Evolutionary conservation across 2,888 invertebrate genomes (phyloP), one percentile per base, ranked within the genome.

Genomic region (Rhingia campestris): DNA sequence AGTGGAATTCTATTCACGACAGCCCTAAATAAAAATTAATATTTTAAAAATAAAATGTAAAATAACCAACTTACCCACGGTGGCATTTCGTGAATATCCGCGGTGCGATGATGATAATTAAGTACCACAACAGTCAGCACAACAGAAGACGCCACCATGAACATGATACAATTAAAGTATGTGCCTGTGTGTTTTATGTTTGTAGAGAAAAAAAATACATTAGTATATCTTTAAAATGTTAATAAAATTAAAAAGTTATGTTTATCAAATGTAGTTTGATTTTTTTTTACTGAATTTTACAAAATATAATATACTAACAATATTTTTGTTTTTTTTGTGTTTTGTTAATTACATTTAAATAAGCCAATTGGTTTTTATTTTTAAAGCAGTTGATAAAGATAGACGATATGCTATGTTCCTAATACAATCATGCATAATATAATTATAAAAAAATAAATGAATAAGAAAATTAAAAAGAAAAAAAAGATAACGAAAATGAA

Each of bases 91-190:
- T 98, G 98, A 90, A 98, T 98, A 91, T 98, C 98, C 82, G 98
- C 97, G 88, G 97, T 97, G 89, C 98, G 95, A 92, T 99, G 98
- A 92, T 99, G 99, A 92, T 97, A 98, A 93, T 99, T 99, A 87
- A 99, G 94, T 88, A 99, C 98, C 88, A 98, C 96, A 88, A 99
- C 98, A 69, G 99, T 99, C 89, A 98, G 94, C 88, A 98, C 97
- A 92, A 99, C 98, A 86, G 98, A 98, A 86, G 98, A 97, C 81
- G 98, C 98, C 93, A 98, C 98, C 98, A 99, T 98, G 93, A 99
- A 97, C 99, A 99, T 99, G 93, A 98, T 98, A 94, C 98, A 98
- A 93, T 98, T 98, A 95, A 99, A 99, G 94, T 99, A 99, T 88
- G 98, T 97, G 91, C 98, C 98, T 97, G 94, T 88, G 92, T 22